Evolutionary conservation across 1,140 invertebrate genomes (phyloP).

Genomic region (Listronotus oregonensis): DNA sequence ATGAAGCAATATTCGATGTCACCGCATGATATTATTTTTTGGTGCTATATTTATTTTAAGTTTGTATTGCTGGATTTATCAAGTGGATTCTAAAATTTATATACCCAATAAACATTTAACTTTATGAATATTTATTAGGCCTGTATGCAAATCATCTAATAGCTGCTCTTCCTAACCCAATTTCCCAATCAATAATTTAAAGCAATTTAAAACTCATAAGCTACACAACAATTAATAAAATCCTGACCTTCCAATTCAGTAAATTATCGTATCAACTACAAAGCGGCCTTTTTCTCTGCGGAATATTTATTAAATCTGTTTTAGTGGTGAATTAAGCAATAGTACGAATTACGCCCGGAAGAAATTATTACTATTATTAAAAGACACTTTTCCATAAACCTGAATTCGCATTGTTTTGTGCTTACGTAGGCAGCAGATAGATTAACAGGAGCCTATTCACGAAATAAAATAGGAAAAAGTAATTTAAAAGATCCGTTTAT

Average conservation of each 20-base stretch:
- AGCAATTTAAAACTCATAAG: too few species aligned
- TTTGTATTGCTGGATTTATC: too few species aligned
- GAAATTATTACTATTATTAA: conserved; percentile 32
- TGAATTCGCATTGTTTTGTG: neutral
- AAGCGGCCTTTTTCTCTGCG: conserved; percentile 7
- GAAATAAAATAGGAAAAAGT: neutral
- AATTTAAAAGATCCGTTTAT: too few species aligned
- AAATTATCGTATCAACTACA: conserved; percentile 12
- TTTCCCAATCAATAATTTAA: too few species aligned
- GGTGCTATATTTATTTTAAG: too few species aligned
- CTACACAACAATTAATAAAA: neutral
- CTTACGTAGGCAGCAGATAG: conserved; percentile 8
- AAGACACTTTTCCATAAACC: conserved; percentile 27
- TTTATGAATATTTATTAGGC: too few species aligned
- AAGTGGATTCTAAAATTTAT: too few species aligned
- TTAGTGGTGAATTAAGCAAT: conserved; percentile 31
- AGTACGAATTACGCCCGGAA: conserved; percentile 23
- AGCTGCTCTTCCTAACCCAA: too few species aligned
- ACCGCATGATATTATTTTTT: too few species aligned
- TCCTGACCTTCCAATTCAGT: neutral
- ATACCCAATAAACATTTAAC: too few species aligned
- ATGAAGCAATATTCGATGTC: too few species aligned
- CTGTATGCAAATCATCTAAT: too few species aligned
- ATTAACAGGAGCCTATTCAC: neutral
- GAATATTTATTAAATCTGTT: conserved; percentile 26